Evolutionary conservation across 2,888 invertebrate genomes (phyloP).

Genomic region (Tenthredo livida): DNA sequence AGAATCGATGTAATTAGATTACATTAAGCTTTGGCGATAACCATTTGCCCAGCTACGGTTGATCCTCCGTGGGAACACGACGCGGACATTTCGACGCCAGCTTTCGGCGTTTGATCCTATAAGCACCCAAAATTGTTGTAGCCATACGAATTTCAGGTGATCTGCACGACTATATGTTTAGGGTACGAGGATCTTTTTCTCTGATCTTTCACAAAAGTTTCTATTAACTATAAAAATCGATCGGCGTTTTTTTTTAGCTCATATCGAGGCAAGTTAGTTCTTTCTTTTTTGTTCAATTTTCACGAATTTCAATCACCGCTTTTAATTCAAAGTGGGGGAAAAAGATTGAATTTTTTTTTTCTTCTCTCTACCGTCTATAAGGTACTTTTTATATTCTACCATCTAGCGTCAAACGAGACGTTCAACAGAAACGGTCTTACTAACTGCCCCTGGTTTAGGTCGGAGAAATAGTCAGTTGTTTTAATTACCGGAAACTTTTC

Average conservation of each 20-base stretch:
- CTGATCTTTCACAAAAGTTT: background rate
- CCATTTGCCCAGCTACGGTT: constrained; percentile 16
- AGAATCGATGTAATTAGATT: constrained; percentile 41
- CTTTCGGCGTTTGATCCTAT: constrained; percentile 36
- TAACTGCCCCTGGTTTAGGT: background rate
- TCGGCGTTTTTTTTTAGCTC: background rate
- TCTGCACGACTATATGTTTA: background rate
- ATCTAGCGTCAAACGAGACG: background rate
- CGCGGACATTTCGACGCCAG: constrained; percentile 23
- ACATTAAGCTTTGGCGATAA: constrained; percentile 43
- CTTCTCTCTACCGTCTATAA: background rate
- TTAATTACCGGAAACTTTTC: constrained; percentile 30
- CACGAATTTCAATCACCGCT: background rate
- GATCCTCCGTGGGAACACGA: constrained; percentile 37
- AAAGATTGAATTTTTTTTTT: background rate
- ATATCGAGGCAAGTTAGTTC: background rate
- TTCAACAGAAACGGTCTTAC: constrained; percentile 28
- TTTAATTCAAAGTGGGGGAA: background rate
- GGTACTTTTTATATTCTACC: constrained; percentile 1
- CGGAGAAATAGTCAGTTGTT: constrained; percentile 21
- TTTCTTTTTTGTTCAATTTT: background rate
- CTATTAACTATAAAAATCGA: background rate
- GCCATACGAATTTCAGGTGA: constrained; percentile 8
- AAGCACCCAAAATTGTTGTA: constrained; percentile 33
- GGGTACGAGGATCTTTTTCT: background rate